Evolutionary conservation across 2,888 invertebrate species (phyloP), one percentile per base, ranked within the genome.

Genomic region (Steinernema hermaphroditum): DNA sequence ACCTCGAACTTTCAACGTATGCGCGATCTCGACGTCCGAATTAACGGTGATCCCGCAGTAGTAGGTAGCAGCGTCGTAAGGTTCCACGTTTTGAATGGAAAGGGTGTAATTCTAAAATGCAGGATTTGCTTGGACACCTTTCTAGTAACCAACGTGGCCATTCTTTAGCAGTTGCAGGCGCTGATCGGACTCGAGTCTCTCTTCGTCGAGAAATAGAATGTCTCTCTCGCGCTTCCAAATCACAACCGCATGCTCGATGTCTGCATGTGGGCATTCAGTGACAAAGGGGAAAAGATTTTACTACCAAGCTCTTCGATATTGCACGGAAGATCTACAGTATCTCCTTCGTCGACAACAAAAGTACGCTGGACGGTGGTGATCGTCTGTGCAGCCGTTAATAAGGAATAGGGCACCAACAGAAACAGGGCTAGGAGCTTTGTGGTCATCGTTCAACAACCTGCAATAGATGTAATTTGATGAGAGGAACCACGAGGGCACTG

Each of bases 21-120:
- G 74, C 4, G 71, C 72, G 43, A 75, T 54, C 24, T 46, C 69
- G 24, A 71, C 54, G 12, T 49, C 41, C n/a, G 74, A 74, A n/a
- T 37, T 68, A 24, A 27, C 62, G 41, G 77, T 75, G 34, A 80
- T 72, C 2, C 74, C 75, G 68, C 83, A 83, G 27, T 74, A 74
- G 74, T 78, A 83, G 54, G 78, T 75, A 41, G 77, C 78, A 37
- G 76, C 78, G 74, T 82, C 79, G 68, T 76, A 77, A 41, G 82
- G 80, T 69, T 80, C 81, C 44, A 80, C 74, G 29, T 71, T 71
- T 24, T 71, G 74, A 69, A 83, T 81, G 57, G 77, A 81, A 69
- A 83, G 75, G 54, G 76, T 77, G 43, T 78, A 79, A 73, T 75
- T 81, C 82, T 82, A 69, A 71, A 78, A 76, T 0, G n/a, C 2